These are phyloP conservation scores for Trichomalopsis sarcophagae DNA, from an alignment of 1,140 invertebrate species.

Conservation along the genomic window DNA sequence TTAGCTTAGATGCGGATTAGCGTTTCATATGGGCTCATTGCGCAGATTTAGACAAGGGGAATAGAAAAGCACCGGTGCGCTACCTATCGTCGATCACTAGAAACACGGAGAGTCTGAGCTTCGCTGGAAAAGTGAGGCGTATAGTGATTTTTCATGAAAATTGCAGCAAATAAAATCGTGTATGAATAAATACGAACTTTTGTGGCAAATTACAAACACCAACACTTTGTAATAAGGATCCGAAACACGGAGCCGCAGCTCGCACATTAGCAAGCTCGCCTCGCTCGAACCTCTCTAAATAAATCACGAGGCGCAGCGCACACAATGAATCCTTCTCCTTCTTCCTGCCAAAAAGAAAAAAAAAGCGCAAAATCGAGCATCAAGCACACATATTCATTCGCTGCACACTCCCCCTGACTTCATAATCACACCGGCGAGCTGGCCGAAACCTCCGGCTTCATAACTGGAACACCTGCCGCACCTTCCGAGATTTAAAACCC, in stretches of 20 bases:
- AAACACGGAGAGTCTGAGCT: too few relatives aligned
- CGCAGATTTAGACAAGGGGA: too few relatives aligned
- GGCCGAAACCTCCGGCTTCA: not conserved
- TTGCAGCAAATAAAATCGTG: too few relatives aligned
- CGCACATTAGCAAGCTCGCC: not conserved
- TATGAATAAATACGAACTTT: too few relatives aligned
- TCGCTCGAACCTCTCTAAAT: not conserved
- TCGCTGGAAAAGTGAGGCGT: too few relatives aligned
- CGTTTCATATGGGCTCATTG: too few relatives aligned
- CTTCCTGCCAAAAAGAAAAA: not conserved
- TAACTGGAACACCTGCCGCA: slow-evolving; percentile 41
- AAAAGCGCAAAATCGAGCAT: not conserved
- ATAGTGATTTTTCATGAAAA: too few relatives aligned
- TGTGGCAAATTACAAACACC: not conserved
- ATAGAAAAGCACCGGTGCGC: too few relatives aligned
- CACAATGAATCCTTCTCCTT: not conserved
- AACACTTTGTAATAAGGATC: not conserved
- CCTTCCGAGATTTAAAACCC: slow-evolving; percentile 36
- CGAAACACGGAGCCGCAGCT: not conserved
- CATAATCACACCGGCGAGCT: not conserved
- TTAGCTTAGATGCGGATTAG: too few relatives aligned
- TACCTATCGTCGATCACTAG: too few relatives aligned
- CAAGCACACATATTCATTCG: not conserved
- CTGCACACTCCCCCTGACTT: not conserved
- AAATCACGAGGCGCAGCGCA: not conserved